Evolutionary conservation across 2,888 invertebrate species (phyloP).

Genomic region (Ophonus ardosiacus): DNA sequence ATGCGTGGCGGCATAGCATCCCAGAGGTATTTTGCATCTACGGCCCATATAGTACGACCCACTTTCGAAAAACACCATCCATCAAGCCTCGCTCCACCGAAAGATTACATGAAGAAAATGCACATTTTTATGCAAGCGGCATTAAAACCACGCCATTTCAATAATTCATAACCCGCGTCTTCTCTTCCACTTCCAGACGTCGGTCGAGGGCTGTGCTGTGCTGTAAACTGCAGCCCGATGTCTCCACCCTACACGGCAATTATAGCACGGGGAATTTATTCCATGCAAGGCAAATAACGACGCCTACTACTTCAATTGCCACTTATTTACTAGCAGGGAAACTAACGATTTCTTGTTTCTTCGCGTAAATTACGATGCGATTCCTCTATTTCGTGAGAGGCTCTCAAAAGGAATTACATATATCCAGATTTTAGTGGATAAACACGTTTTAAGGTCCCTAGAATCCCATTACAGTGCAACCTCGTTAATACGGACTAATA

Average conservation of each 20-base stretch:
- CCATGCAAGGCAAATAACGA: not conserved
- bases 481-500: no score
- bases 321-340: not conserved
- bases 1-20: conserved; percentile 32
- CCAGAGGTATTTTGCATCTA: conserved; percentile 57
- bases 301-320: not conserved
- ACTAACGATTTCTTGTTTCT: not conserved
- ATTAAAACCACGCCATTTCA: conserved; percentile 63
- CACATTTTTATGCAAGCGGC: conserved; percentile 62
- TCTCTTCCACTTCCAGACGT: conserved; percentile 39
- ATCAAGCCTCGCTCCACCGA: conserved; percentile 40
- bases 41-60: conserved; percentile 44
- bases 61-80: conserved; percentile 49
- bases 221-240: conserved; percentile 56
- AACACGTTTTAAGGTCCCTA: no score
- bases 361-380: not conserved
- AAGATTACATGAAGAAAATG: conserved; percentile 60
- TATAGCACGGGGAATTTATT: not conserved
- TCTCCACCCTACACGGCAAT: conserved; percentile 44
- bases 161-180: conserved; percentile 62
- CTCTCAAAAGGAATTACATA: no score
- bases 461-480: no score
- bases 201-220: not conserved
- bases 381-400: not conserved
- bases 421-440: no score